Evolutionary conservation across 1,140 invertebrate species (phyloP).

Genomic region (Lineus longissimus): DNA sequence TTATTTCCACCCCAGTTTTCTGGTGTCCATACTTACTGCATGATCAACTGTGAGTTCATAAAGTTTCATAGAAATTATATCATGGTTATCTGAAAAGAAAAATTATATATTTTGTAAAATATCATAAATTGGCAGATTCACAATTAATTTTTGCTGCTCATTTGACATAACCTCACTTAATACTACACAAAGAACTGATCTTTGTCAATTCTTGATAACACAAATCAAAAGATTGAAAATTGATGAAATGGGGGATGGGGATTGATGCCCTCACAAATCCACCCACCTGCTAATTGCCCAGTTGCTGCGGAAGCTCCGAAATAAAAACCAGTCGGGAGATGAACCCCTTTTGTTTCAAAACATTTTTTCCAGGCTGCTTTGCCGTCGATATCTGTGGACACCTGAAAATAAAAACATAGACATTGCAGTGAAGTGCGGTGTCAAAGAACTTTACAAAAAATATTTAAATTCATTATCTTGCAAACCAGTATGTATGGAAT

Average conservation of each 20-base stretch:
- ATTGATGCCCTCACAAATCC: background rate
- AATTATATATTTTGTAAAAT: too few relatives aligned
- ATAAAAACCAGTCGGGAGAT: conserved; percentile 91
- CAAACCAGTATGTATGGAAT: too few relatives aligned
- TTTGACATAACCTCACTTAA: background rate
- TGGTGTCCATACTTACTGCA: conserved; percentile 26
- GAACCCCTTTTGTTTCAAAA: conserved; percentile 82
- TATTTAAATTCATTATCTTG: too few relatives aligned
- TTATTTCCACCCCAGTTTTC: background rate
- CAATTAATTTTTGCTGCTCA: too few relatives aligned
- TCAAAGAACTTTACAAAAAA: too few relatives aligned
- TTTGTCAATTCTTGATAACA: background rate
- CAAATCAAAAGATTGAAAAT: too few relatives aligned
- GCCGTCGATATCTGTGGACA: conserved; percentile 86
- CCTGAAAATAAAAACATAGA: conserved; percentile 57
- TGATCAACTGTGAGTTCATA: conserved; percentile 73
- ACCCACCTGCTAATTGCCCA: conserved; percentile 74
- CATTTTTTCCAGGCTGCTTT: conserved; percentile 93
- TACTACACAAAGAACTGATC: background rate
- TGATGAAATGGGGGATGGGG: too few relatives aligned
- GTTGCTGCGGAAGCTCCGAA: conserved; percentile 94
- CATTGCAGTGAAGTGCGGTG: too few relatives aligned
- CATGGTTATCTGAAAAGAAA: conserved; percentile 78
- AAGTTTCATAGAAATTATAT: conserved; percentile 85
- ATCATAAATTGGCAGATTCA: too few relatives aligned